Conservation (phyloP, 1,140 invertebrate genomes). For the Drosophila watanabei region DNA sequence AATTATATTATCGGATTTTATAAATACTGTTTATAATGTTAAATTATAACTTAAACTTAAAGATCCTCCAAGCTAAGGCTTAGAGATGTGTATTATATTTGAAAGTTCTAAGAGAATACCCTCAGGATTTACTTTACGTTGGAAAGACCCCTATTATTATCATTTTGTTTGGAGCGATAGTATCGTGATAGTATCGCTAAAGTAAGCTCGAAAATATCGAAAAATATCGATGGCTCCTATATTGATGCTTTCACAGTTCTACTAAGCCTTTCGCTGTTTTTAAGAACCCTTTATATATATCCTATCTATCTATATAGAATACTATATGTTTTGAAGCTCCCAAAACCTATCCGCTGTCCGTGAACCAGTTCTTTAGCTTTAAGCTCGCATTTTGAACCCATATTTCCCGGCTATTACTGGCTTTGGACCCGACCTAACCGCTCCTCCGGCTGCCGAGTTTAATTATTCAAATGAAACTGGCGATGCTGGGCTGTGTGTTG, state of each 20-base stretch:
- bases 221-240: not conserved
- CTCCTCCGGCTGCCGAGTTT: conserved; percentile 48
- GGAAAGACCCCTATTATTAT: too few species aligned
- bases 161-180: too few species aligned
- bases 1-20: too few species aligned
- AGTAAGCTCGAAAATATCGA: too few species aligned
- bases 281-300: not conserved
- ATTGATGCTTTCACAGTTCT: too few species aligned
- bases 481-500: conserved; percentile 35
- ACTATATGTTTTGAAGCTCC: not conserved
- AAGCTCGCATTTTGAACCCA: conserved; percentile 8
- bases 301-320: not conserved
- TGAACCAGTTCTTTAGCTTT: conserved; percentile 3
- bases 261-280: not conserved
- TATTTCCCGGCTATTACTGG: conserved; percentile 18
- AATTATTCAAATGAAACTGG: conserved; percentile 71
- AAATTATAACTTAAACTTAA: too few species aligned
- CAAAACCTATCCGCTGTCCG: not conserved
- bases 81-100: too few species aligned
- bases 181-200: too few species aligned
- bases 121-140: too few species aligned
- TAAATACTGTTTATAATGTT: too few species aligned
- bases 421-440: conserved; percentile 22
- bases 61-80: too few species aligned
- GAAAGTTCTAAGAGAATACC: too few species aligned